Base-by-base conservation (phyloP, 2,797 vertebrate species). In the Prionace glauca region DNA sequence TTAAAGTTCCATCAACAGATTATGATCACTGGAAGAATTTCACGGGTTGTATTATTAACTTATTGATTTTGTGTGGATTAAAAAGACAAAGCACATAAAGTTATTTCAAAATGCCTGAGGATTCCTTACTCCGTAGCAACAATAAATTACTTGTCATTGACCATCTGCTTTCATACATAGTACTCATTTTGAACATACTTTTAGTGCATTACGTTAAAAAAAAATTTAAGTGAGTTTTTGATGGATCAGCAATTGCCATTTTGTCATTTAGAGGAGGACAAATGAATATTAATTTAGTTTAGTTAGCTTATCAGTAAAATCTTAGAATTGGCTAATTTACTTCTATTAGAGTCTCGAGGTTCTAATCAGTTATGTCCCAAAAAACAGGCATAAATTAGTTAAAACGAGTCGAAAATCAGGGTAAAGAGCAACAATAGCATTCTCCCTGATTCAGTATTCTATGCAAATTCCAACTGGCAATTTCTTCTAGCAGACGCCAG, bases 11-110 rank as follows among this genome's bases (percentile, higher is more conserved):
- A 74, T 74, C 56, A 74, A 77, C 69, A 74, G 69, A 95, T 95
- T 74, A 74, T 95, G 26, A 74, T 77, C 56, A 74, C 45, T 56
- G 93, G 45, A 77, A 95, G 45, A 45, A 74, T 95, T 74, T 56
- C 69, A 77, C 24, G 45, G 69, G 69, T 74, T 95, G 56, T 74
- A 29, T 74, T 50, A 94, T 72, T 94, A 94, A 94, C 36, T 45
- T 94, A 94, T 94, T 94, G 92, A 94, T 94, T 94, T 94, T 50
- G 32, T 45, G 26, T 29, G 36, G 92, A 94, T 94, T 94, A 94
- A 72, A 72, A 94, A 45, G 92, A 72, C 36, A 94, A 45, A 41
- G 69, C 67, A 20, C 71, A n/a, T 72, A 74, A 95, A 26, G 71
- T 77, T 7, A 74, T 95, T 74, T 95, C 69, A 95, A 74, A 95